Base-by-base conservation (phyloP, 2,888 invertebrate species). In the Tenthredo notha region DNA sequence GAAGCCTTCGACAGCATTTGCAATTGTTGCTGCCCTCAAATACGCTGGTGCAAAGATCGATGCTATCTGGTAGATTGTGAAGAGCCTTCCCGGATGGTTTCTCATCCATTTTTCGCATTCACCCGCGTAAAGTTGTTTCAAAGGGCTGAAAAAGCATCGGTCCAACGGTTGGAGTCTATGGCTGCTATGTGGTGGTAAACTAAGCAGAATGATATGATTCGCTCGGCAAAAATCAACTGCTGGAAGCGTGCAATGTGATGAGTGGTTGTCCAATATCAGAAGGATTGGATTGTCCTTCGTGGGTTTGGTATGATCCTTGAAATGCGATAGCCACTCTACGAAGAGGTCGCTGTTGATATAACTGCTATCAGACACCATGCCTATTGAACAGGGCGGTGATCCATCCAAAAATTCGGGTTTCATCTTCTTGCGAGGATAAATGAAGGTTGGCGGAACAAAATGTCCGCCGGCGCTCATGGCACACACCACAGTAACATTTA, bases 71-170 rank as follows among this genome's bases (percentile, higher is more conserved):
- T 61, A 87, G 0, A 86, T 80, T n/a, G 86, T 87, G 47, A 89
- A 87, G 6, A 58, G 85, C 77, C 88, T 77, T 1, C 88, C 88
- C 54, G 89, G 89, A 85, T 90, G 86, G 84, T 88, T 88, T 2
- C 86, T 80, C 43, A 89, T 12, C 88, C 88, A 89, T 86, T 89
- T 88, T 77, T 90, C 87, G 86, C 88, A 88, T 82, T 88, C 87
- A 25, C 15, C 58, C 9, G 87, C 77, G 67, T 86, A 89, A 80
- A 74, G 87, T n/a, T 47, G 88, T 84, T 90, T 89, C 15, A 86
- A 58, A 4, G 82, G 80, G 15, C 82, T 74, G 61, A 84, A 86
- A 29, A 87, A 77, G 33, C 86, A 61, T 18, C 85, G 12, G 72
- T 88, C 87, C 12, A 88, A 77, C n/a, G 88, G 87, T 50, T 87